Evolutionary conservation across 2,113 vertebrate genomes (phyloP).

Genomic region (Meriones unguiculatus): DNA sequence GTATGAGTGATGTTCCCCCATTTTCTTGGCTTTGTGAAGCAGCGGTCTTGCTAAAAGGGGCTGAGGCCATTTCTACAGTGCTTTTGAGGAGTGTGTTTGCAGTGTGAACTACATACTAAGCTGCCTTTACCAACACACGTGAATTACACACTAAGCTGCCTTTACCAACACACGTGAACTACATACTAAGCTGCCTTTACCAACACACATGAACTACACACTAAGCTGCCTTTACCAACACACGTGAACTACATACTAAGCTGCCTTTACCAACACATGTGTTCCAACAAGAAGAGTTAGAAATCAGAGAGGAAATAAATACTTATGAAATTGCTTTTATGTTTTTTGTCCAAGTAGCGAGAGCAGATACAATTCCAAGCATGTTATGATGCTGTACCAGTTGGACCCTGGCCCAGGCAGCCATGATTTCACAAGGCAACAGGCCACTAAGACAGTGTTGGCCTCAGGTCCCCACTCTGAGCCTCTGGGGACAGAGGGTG

Average conservation of each 20-base stretch:
- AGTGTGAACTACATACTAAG: slow-evolving; percentile 29
- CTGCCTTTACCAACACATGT: slow-evolving; percentile 60
- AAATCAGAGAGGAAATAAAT: slow-evolving; percentile 54
- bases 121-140: slow-evolving; percentile 60
- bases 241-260: slow-evolving; percentile 26
- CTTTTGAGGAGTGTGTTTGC: slow-evolving; percentile 15
- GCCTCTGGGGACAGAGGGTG: background rate
- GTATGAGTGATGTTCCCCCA: slow-evolving; percentile 14
- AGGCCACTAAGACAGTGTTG: background rate
- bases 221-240: slow-evolving; percentile 58
- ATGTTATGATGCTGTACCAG: background rate
- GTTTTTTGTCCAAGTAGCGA: background rate
- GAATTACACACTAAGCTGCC: slow-evolving; percentile 55
- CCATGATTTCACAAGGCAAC: background rate
- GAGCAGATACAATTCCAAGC: background rate
- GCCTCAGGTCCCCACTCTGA: background rate
- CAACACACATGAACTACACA: no score
- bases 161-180: slow-evolving; percentile 62
- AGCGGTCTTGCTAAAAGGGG: slow-evolving; percentile 56
- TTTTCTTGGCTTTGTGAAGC: slow-evolving; percentile 55
- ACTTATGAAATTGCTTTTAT: slow-evolving; percentile 8
- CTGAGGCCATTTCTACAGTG: background rate
- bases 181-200: slow-evolving; percentile 55
- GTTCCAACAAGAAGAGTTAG: slow-evolving; percentile 49
- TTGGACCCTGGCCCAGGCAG: background rate